Evolutionary conservation across 2,113 vertebrate species (phyloP).

Genomic region (Cygnus buccinator): DNA sequence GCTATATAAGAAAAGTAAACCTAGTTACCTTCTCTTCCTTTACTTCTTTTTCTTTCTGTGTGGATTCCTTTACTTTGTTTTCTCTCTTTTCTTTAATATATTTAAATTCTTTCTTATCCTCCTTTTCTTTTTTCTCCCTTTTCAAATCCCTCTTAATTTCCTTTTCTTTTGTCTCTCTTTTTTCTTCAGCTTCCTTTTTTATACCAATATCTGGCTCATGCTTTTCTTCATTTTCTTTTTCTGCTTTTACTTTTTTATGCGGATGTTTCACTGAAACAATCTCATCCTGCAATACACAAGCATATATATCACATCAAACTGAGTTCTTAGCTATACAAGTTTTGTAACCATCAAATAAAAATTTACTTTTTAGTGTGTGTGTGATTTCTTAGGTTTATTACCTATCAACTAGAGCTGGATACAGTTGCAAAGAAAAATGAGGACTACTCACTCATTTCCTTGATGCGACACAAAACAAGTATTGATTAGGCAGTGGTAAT

Average conservation of each 20-base stretch:
- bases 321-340: constrained; percentile 17
- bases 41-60: constrained; percentile 81
- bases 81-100: constrained; percentile 88
- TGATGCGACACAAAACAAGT: constrained; percentile 14
- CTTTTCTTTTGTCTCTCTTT: constrained; percentile 77
- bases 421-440: background rate
- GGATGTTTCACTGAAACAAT: constrained; percentile 76
- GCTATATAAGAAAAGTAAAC: background rate
- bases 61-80: constrained; percentile 78
- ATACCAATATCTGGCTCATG: constrained; percentile 76
- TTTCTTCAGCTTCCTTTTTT: constrained; percentile 81
- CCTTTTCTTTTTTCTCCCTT: constrained; percentile 83
- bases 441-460: constrained; percentile 6
- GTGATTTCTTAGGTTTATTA: background rate
- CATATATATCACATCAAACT: constrained; percentile 55
- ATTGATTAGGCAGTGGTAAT: background rate
- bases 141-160: constrained; percentile 80
- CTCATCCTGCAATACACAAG: constrained; percentile 80
- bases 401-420: background rate
- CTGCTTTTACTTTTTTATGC: constrained; percentile 81
- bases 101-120: constrained; percentile 73
- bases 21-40: constrained; percentile 79
- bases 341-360: constrained; percentile 18
- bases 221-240: constrained; percentile 79
- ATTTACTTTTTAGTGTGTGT: background rate